These are phyloP conservation scores for Xanthorhoe spadicearia DNA, from an alignment of 2,888 invertebrate species.

Conservation along the genomic window DNA sequence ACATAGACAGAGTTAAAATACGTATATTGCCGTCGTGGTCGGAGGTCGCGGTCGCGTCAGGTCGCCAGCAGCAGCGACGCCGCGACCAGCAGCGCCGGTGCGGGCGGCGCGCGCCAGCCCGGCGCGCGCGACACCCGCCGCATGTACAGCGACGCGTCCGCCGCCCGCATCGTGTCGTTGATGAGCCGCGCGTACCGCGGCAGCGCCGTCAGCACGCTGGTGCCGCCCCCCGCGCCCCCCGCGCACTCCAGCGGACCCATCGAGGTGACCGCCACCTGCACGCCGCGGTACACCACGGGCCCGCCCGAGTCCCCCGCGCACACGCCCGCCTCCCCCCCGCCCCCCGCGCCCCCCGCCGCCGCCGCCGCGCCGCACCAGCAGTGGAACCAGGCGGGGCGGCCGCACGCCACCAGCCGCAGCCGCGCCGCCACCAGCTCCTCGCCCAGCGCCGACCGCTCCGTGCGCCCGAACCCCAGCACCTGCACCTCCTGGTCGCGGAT, in stretches of 20 bases:
- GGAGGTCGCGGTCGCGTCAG: not conserved
- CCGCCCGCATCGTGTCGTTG: constrained; percentile 62
- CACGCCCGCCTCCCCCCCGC: constrained; percentile 63
- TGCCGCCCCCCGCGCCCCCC: constrained; percentile 45
- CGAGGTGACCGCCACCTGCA: constrained; percentile 49
- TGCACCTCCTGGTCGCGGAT: constrained; percentile 55
- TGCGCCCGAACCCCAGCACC: constrained; percentile 73
- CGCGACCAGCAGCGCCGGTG: constrained; percentile 6
- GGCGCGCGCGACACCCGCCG: constrained; percentile 31
- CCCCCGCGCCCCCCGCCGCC: constrained; percentile 62
- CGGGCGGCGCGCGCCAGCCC: constrained; percentile 12
- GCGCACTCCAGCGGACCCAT: constrained; percentile 40
- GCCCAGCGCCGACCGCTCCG: constrained; percentile 57
- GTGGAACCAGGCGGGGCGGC: constrained; percentile 59
- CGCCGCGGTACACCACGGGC: constrained; percentile 61
- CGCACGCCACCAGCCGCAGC: constrained; percentile 62
- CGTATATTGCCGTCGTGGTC: not conserved
- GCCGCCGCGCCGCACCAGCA: constrained; percentile 60
- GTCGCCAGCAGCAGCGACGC: constrained; percentile 12
- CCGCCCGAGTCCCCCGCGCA: constrained; percentile 78
- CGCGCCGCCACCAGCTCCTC: constrained; percentile 64
- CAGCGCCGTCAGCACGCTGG: constrained; percentile 72
- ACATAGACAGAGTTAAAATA: too few relatives aligned
- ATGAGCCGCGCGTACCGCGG: constrained; percentile 62
- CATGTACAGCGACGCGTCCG: constrained; percentile 59